Percentiles rank a stretch among this genome's conserved stretches.
Conservation (phyloP, 37 sponge, comb jelly and placozoan genomes). For the Bolinopsis microptera region DNA sequence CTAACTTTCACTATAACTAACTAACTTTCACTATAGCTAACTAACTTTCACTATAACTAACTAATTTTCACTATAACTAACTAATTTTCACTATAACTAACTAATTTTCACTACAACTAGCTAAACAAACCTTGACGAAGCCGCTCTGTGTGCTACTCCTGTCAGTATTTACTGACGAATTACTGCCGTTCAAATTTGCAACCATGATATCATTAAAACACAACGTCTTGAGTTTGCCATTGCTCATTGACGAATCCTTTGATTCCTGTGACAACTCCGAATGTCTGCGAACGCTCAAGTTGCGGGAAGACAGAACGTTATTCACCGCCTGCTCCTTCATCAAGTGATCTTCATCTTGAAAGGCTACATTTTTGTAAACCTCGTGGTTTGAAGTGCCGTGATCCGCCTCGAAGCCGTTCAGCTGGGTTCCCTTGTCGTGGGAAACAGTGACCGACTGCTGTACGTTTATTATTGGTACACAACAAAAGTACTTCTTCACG, state of each 20-base stretch:
- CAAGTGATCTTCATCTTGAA: neutral
- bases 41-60: too few relatives aligned
- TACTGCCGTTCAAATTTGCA: neutral
- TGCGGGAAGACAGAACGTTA: neutral
- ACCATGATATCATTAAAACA: conserved; percentile 16
- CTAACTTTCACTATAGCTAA: too few relatives aligned
- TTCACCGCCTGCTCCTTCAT: neutral
- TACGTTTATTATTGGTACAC: conserved; percentile 30
- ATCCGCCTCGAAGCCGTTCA: neutral
- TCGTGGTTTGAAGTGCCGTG: neutral
- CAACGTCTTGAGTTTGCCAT: conserved; percentile 14
- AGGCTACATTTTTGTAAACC: conserved; percentile 20
- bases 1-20: too few relatives aligned
- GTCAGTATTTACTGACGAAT: neutral
- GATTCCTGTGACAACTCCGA: neutral
- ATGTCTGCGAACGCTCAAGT: neutral
- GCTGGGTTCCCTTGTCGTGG: conserved; percentile 29
- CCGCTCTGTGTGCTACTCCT: conserved; percentile 15
- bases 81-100: too few relatives aligned
- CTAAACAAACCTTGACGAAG: neutral
- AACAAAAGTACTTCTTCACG: conserved; percentile 47
- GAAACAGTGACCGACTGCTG: neutral
- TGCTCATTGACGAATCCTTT: neutral
- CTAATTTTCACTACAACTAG: too few relatives aligned
- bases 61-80: too few relatives aligned